A percentile compares a stretch with the other conserved stretches of the same genome.
Evolutionary conservation across 1,140 invertebrate species (phyloP).

Genomic region (Drosophila bocqueti): DNA sequence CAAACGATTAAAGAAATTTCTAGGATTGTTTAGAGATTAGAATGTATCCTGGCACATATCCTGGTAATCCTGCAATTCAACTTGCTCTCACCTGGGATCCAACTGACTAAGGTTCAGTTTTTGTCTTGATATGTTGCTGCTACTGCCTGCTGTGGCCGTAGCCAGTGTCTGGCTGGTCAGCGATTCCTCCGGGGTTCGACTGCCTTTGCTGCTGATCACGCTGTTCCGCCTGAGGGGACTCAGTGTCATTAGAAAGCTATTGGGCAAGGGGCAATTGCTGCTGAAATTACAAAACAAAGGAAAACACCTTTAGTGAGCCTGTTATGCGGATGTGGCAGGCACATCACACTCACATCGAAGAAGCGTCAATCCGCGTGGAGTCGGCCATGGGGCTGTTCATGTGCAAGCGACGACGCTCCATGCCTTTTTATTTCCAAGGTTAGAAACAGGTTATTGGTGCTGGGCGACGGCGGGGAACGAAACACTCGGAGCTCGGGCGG

Average conservation of each 20-base stretch:
- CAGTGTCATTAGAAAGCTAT: constrained; percentile 9
- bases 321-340: not conserved
- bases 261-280: not conserved
- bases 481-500: not conserved
- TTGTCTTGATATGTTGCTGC: constrained; percentile 45
- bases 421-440: constrained; percentile 23
- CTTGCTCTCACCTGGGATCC: constrained; percentile 65
- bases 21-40: not conserved
- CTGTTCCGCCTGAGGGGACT: constrained; percentile 21
- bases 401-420: constrained; percentile 73
- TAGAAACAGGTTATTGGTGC: constrained; percentile 14
- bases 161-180: constrained; percentile 15
- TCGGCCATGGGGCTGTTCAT: constrained; percentile 71
- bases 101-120: constrained; percentile 73
- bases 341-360: constrained; percentile 28
- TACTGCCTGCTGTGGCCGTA: constrained; percentile 8
- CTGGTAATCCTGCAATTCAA: not conserved
- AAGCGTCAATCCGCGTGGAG: constrained; percentile 72
- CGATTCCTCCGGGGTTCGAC: constrained; percentile 18
- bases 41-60: not conserved
- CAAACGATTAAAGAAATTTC: not conserved
- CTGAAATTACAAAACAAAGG: constrained; percentile 2
- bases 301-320: constrained; percentile 6
- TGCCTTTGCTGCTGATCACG: constrained; percentile 12
- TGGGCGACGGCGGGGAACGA: not conserved